Conservation (phyloP, 2,888 invertebrate species). For the Apotomis capreana region DNA sequence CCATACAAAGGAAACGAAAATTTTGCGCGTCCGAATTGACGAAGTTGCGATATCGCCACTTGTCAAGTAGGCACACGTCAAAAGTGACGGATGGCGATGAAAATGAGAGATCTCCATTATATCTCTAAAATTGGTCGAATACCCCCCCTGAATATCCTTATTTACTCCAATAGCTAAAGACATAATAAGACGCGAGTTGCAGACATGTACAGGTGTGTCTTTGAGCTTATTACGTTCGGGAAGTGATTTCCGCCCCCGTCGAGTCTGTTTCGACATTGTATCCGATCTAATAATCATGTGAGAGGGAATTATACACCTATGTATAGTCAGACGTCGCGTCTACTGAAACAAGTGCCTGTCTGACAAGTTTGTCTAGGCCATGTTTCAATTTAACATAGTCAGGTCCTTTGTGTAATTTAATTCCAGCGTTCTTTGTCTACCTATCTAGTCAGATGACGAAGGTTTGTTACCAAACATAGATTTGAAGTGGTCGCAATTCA, state of each 20-base stretch:
- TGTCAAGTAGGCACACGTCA: too few species aligned
- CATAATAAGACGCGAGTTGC: constrained; percentile 10
- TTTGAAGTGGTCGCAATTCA: constrained; percentile 32
- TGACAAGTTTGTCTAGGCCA: constrained; percentile 56
- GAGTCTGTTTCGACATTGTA: constrained; percentile 38
- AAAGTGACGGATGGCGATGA: too few species aligned
- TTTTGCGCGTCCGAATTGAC: too few species aligned
- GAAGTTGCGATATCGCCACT: too few species aligned
- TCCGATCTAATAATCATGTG: constrained; percentile 35
- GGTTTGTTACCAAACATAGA: constrained; percentile 31
- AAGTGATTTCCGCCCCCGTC: constrained; percentile 27
- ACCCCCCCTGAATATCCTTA: constrained; percentile 1
- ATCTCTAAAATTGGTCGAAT: too few species aligned
- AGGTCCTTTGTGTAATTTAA: constrained; percentile 36
- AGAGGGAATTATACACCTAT: constrained; percentile 40
- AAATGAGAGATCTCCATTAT: too few species aligned
- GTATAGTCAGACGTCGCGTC: constrained; percentile 46
- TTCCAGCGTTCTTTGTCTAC: constrained; percentile 27
- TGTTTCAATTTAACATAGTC: constrained; percentile 40
- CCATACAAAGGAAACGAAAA: too few species aligned
- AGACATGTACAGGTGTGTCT: constrained; percentile 33
- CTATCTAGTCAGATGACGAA: constrained; percentile 33
- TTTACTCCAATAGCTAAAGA: constrained; percentile 2
- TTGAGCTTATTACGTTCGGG: constrained; percentile 32
- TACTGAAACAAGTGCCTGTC: constrained; percentile 55